Conservation (phyloP, 2,797 vertebrate genomes). For the Spondyliosoma cantharus region DNA sequence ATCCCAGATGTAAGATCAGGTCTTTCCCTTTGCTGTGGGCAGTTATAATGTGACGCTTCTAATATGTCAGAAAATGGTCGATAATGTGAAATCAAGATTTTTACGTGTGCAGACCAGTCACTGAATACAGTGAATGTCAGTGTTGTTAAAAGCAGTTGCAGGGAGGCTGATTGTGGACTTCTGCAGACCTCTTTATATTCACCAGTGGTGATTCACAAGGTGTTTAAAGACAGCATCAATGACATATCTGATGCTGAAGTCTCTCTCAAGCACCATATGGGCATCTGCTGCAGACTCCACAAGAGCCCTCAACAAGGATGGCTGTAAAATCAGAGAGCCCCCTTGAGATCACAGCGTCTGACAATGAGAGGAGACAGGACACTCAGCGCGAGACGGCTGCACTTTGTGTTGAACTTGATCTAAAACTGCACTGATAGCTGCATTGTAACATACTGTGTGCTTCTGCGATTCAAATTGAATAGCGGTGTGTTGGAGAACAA, state of each 20-base stretch:
- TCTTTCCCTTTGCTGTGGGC: background rate
- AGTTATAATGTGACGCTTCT: background rate
- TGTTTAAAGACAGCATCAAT: constrained; percentile 8
- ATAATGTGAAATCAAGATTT: background rate
- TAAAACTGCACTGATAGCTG: constrained; percentile 1
- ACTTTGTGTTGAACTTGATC: constrained; percentile 10
- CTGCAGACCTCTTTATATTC: constrained; percentile 1
- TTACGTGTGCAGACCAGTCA: background rate
- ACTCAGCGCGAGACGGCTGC: constrained; percentile 19
- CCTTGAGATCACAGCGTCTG: constrained; percentile 25
- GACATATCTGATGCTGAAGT: constrained; percentile 8
- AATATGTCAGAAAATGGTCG: background rate
- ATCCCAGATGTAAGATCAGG: background rate
- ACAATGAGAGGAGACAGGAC: constrained; percentile 31
- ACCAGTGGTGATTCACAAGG: background rate
- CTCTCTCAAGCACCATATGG: background rate
- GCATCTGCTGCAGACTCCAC: background rate
- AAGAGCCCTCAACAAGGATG: constrained; percentile 15
- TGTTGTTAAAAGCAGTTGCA: constrained; percentile 4
- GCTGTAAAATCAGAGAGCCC: constrained; percentile 14
- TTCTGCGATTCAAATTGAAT: constrained; percentile 31
- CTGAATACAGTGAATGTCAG: background rate
- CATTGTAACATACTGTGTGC: constrained; percentile 10
- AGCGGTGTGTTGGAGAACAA: background rate
- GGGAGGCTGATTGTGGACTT: background rate